Evolutionary conservation across 2,113 vertebrate genomes (phyloP), one percentile per base, ranked within the genome.

Genomic region (Cyprinus carpio): DNA sequence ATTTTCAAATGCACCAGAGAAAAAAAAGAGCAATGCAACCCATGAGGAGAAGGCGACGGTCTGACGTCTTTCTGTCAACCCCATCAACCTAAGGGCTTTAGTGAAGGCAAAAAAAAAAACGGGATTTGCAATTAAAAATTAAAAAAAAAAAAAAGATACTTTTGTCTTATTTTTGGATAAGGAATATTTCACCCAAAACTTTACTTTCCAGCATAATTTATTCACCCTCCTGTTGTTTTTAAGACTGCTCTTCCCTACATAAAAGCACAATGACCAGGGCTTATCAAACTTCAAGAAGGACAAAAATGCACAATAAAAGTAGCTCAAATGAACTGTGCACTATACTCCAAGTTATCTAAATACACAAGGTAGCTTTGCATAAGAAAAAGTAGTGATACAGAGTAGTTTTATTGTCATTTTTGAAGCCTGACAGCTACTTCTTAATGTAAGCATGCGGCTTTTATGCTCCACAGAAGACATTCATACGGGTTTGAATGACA

Each of bases 1-100:
- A 84, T 88, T 83, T 89, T 89, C 89, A 87, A 90, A 91, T 81
- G 90, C 23, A 84, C 84, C 69, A 72, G 69, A 72, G 88, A 84
- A 83, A 67, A 67, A 84, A 13, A 74, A 87, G 77, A 88, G 56
- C 54, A 58, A 62, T 56, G 8, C 34, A 71, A 78, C 60, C 64
- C 56, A 27, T 75, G 43, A 78, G 8, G 51, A 76, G 20, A 83
- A 62, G 11, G 25, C 76, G 60, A 67, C 54, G 65, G 34, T 86
- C 82, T 80, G 49, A 71, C 20, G 25, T 43, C 76, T 62, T 71
- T 29, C 13, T 77, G 37, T 69, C 13, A 37, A 54, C 65, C 54
- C 43, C 43, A 20, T 75, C 18, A 18, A 88, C 71, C 72, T 9
- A 81, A 16, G 75, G 31, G 31, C 78, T 65, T 62, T 20, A 65